phyloP scores from a whole-genome alignment of 2,797 vertebrate genomes.

The Varecia variegata region DNA sequence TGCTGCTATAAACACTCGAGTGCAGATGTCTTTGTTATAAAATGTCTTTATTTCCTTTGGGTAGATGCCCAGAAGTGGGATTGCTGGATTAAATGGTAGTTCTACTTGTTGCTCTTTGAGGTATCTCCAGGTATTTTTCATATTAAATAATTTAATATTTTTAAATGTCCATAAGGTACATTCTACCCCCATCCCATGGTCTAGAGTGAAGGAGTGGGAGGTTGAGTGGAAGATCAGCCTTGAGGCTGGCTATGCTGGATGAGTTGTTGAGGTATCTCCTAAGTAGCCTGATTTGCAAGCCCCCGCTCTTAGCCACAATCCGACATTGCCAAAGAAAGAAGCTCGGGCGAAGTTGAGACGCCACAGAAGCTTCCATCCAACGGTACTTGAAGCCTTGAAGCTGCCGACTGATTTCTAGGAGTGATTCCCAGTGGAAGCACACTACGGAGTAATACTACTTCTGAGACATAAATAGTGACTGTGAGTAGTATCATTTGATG shows the following conservation, averaged over 20 bases:
- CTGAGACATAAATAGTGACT: rapidly evolving
- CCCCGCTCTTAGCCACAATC: not conserved
- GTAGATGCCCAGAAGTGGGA: too few relatives aligned
- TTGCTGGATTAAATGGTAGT: too few relatives aligned
- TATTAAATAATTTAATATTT: not conserved
- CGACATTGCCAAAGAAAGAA: not conserved
- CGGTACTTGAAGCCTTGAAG: too few relatives aligned
- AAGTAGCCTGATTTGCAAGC: too few relatives aligned
- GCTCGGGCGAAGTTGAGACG: rapidly evolving
- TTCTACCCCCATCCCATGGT: rapidly evolving
- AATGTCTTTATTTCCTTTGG: too few relatives aligned
- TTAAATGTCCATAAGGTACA: too few relatives aligned
- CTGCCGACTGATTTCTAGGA: rapidly evolving
- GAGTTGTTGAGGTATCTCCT: not conserved
- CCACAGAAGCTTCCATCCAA: not conserved
- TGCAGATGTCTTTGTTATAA: too few relatives aligned
- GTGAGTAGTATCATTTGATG: not conserved
- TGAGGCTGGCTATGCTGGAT: too few relatives aligned
- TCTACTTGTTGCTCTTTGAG: too few relatives aligned
- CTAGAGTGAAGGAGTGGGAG: not conserved
- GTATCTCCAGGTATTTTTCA: not conserved
- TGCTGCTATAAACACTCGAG: too few relatives aligned
- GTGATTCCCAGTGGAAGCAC: not conserved
- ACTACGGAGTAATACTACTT: rapidly evolving
- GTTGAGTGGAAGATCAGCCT: too few relatives aligned